Conservation (phyloP, 2,797 vertebrate species). For the Pangasius djambal region DNA sequence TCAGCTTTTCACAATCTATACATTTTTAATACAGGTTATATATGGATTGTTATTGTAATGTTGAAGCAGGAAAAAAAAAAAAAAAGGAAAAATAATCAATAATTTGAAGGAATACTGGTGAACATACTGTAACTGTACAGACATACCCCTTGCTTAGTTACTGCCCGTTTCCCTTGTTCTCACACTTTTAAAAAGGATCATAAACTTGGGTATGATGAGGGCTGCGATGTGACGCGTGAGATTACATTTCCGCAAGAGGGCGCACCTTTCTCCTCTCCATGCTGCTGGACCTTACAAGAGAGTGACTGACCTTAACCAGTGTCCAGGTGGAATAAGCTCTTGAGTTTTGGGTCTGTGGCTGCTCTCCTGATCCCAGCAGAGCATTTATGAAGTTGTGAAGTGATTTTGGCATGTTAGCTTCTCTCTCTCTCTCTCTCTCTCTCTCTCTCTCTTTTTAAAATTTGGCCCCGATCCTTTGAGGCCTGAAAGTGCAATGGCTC, state of each 20-base stretch:
- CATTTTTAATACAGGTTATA: slow-evolving; percentile 99
- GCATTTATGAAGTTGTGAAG: slow-evolving; percentile 18
- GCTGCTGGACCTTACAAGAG: slow-evolving; percentile 12
- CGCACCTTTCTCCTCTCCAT: slow-evolving; percentile 3
- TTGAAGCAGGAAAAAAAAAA: slow-evolving; percentile 81
- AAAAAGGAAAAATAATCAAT: slow-evolving; percentile 41
- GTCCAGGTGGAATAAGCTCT: slow-evolving; percentile 13
- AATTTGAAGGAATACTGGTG: slow-evolving; percentile 89
- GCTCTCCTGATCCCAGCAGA: slow-evolving; percentile 27
- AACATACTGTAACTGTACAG: slow-evolving; percentile 85
- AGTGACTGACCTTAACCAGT: neutral
- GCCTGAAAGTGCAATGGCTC: slow-evolving; percentile 48
- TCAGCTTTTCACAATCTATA: slow-evolving; percentile 97
- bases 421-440: slow-evolving; percentile 23
- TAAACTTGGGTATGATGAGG: slow-evolving; percentile 33
- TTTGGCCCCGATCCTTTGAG: slow-evolving; percentile 40
- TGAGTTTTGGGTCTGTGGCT: slow-evolving; percentile 24
- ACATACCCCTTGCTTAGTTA: slow-evolving; percentile 64
- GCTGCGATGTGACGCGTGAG: slow-evolving; percentile 6
- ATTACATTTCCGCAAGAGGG: slow-evolving; percentile 33
- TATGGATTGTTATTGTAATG: slow-evolving; percentile 87
- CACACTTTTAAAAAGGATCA: slow-evolving; percentile 48
- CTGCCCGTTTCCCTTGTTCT: slow-evolving; percentile 35
- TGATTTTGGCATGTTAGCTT: slow-evolving; percentile 39
- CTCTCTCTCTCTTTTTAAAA: neutral